Base-by-base conservation (phyloP, 2,888 invertebrate genomes). In the Zonitis immaculata region DNA sequence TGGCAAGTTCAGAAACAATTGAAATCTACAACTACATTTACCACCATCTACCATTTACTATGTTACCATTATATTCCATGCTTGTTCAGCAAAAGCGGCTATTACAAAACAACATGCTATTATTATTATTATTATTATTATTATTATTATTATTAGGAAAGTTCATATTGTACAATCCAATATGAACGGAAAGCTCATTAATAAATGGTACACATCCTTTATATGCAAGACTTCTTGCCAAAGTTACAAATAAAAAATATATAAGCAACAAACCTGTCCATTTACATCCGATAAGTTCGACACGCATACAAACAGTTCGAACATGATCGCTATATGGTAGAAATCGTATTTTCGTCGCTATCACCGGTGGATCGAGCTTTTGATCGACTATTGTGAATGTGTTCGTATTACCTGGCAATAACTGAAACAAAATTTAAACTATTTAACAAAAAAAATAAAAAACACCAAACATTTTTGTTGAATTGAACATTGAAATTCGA, bases 251-350 rank as follows among this genome's bases (percentile, higher is more conserved):
- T n/a, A n/a, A n/a, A n/a, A n/a, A n/a, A n/a, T n/a, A n/a, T n/a
- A n/a, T n/a, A n/a, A n/a, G n/a, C 42, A 64, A 79, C 82, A 83
- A 74, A 89, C 90, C 88, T 77, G 79, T 80, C 83, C 87, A 90
- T 61, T 77, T 78, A 76, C 91, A 92, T 52, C 91, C 91, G 61
- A 88, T 83, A 62, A 91, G 78, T 77, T 92, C 92, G 46, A 90
- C 83, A 58, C 91, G 77, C 80, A 92, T 82, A 73, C 91, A 92
- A 58, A 90, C 87, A 4, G 87, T 90, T 56, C 90, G 80, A 62
- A 86, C 84, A 70, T 87, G 86, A 55, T 85, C 82, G 58, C 88
- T 87, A 76, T 87, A 88, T 7, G 91, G 92, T 66, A 90, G 82
- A 70, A 92, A 83, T 57, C 91, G 84, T 58, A 92, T 79, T 74